These are phyloP conservation scores for Mythimna albipuncta DNA, from an alignment of 2,888 invertebrate species.

Conservation along the genomic window DNA sequence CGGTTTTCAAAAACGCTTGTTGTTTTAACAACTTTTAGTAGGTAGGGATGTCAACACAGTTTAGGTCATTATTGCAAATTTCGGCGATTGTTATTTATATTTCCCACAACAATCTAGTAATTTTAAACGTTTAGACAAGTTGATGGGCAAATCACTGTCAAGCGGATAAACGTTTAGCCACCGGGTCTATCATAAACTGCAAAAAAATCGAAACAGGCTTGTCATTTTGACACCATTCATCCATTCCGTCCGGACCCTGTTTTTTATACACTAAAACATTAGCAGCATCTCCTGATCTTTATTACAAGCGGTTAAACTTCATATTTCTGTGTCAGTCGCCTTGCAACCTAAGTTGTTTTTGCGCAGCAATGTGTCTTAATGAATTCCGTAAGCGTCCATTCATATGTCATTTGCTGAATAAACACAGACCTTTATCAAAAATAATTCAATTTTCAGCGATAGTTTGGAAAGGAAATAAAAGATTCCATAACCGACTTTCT, in stretches of 20 bases:
- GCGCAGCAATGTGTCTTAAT: conserved; percentile 85
- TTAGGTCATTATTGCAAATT: conserved; percentile 17
- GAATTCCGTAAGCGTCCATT: conserved; percentile 86
- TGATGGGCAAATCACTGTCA: conserved; percentile 54
- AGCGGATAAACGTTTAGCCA: conserved; percentile 67
- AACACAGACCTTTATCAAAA: conserved; percentile 86
- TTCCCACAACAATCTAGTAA: conserved; percentile 39
- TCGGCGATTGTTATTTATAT: conserved; percentile 18
- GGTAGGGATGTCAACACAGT: conserved; percentile 1
- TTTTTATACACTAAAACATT: conserved; percentile 64
- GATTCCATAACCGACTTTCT: conserved; percentile 56
- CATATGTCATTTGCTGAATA: conserved; percentile 86
- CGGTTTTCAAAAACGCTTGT: no score
- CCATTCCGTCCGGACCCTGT: conserved; percentile 79
- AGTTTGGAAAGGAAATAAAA: conserved; percentile 69
- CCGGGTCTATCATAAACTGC: conserved; percentile 76
- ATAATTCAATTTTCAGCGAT: conserved; percentile 73
- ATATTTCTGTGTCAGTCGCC: conserved; percentile 47
- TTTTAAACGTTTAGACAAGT: conserved; percentile 51
- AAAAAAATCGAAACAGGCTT: conserved; percentile 85
- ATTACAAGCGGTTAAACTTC: conserved; percentile 56
- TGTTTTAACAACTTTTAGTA: no score
- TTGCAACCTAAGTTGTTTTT: conserved; percentile 69
- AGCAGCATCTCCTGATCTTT: conserved; percentile 45
- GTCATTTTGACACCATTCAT: conserved; percentile 90